These are phyloP conservation scores for Scarus forsteni DNA, from an alignment of 2,797 vertebrate genomes.

Conservation along the genomic window DNA sequence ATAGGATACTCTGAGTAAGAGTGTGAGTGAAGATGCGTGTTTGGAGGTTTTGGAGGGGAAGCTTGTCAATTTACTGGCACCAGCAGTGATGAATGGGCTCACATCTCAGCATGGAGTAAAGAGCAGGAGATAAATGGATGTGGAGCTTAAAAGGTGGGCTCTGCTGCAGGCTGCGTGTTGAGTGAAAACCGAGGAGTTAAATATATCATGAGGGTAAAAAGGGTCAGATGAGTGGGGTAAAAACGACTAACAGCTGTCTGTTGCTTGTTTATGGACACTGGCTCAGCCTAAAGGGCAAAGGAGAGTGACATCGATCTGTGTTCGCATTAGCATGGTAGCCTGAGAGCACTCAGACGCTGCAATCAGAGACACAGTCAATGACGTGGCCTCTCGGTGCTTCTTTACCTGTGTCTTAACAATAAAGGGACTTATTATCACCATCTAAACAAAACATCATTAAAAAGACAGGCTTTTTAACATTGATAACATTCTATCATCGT, in stretches of 20 bases:
- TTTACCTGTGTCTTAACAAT: slow-evolving; percentile 31
- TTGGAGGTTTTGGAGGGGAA: neutral
- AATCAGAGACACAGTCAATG: slow-evolving; percentile 82
- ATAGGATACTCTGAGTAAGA: slow-evolving; percentile 28
- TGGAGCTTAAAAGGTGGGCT: slow-evolving; percentile 30
- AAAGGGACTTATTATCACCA: slow-evolving; percentile 21
- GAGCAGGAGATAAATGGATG: slow-evolving; percentile 23
- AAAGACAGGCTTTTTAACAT: too few species aligned
- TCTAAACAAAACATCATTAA: too few species aligned
- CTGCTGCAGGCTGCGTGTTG: slow-evolving; percentile 21
- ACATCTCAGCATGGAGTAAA: slow-evolving; percentile 28
- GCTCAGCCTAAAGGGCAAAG: slow-evolving; percentile 66
- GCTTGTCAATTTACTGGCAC: slow-evolving; percentile 62
- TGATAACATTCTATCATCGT: too few species aligned
- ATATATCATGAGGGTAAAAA: slow-evolving; percentile 39
- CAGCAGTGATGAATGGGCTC: slow-evolving; percentile 53
- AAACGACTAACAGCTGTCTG: slow-evolving; percentile 45
- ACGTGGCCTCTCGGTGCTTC: slow-evolving; percentile 50
- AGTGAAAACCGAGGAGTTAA: slow-evolving; percentile 42
- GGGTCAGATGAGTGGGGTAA: slow-evolving; percentile 21
- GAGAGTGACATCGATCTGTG: slow-evolving; percentile 80
- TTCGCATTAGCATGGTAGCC: slow-evolving; percentile 84
- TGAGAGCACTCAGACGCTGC: slow-evolving; percentile 83
- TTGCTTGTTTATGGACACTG: slow-evolving; percentile 69
- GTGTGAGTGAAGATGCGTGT: neutral